A percentile compares a stretch with the other conserved stretches of the same genome.
These are phyloP conservation scores for Furcifer pardalis DNA, from an alignment of 2,797 vertebrate genomes.

Conservation along the genomic window DNA sequence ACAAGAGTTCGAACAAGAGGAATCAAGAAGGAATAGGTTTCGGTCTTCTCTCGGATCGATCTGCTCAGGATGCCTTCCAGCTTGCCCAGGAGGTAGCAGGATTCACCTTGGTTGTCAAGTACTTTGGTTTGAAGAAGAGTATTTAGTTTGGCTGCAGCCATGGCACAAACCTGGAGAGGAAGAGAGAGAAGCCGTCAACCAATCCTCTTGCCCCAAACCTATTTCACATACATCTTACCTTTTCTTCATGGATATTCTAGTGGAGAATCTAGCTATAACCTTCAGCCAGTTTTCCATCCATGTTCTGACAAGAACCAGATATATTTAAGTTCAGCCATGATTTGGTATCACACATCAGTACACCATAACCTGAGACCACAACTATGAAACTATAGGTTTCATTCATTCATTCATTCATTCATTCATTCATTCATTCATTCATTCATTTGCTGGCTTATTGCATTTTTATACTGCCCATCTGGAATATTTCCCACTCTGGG, in stretches of 20 bases:
- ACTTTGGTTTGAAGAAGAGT: slow-evolving; percentile 94
- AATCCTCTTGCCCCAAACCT: not conserved
- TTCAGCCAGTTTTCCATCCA: no score
- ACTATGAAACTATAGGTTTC: not conserved
- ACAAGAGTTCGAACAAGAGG: slow-evolving; percentile 93
- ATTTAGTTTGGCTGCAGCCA: slow-evolving; percentile 96
- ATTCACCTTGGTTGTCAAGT: slow-evolving; percentile 92
- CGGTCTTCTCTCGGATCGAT: slow-evolving; percentile 85
- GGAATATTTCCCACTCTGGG: no score
- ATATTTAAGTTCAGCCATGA: not conserved
- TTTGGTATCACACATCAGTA: not conserved
- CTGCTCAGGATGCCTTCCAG: slow-evolving; percentile 90
- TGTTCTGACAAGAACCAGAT: not conserved
- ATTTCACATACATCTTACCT: not conserved
- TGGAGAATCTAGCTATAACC: not conserved
- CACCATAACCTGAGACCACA: not conserved
- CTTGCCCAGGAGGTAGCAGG: slow-evolving; percentile 92
- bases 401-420: no score
- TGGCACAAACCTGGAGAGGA: slow-evolving; percentile 86
- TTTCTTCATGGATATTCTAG: not conserved
- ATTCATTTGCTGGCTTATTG: no score
- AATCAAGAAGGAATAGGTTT: slow-evolving; percentile 92
- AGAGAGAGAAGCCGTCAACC: not conserved
- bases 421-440: no score
- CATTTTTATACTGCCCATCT: no score